Percentiles rank a stretch among this genome's conserved stretches.
Conservation (phyloP, 2,888 invertebrate genomes). For the Hypomecis atomaria region DNA sequence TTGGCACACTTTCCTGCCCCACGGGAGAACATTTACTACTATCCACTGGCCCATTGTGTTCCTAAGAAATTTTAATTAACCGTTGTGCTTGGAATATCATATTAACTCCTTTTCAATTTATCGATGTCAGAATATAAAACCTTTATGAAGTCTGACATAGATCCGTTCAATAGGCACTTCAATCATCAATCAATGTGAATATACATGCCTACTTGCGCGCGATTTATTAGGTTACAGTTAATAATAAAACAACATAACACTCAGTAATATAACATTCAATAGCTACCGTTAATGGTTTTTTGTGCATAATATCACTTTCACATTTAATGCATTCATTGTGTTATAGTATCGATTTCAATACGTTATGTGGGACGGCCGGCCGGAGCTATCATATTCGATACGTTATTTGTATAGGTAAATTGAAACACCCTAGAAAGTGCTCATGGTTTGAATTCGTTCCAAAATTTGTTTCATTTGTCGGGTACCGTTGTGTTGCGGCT, state of each 20-base stretch:
- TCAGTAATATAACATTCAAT: conserved; percentile 40
- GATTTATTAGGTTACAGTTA: conserved; percentile 49
- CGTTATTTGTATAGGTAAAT: conserved; percentile 37
- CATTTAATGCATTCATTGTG: conserved; percentile 43
- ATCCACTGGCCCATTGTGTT: conserved; percentile 52
- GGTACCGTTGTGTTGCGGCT: conserved; percentile 62
- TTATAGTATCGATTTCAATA: conserved; percentile 38
- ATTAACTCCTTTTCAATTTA: conserved; percentile 48
- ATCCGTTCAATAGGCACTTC: conserved; percentile 49
- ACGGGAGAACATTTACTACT: conserved; percentile 54
- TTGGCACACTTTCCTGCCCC: conserved; percentile 74
- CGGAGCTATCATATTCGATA: conserved; percentile 33
- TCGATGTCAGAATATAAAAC: conserved; percentile 48
- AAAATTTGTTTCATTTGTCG: conserved; percentile 52
- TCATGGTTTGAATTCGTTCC: conserved; percentile 56
- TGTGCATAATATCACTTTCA: conserved; percentile 45
- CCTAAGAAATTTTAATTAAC: conserved; percentile 64
- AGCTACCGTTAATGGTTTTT: conserved; percentile 46
- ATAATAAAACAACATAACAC: conserved; percentile 44
- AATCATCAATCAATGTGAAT: conserved; percentile 53
- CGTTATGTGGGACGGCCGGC: conserved; percentile 40
- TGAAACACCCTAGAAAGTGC: conserved; percentile 42
- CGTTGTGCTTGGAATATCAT: conserved; percentile 53
- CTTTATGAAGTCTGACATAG: conserved; percentile 51
- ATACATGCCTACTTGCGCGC: conserved; percentile 34